A percentile compares a stretch with the other conserved stretches of the same genome.
phyloP scores from a whole-genome alignment of 1,140 invertebrate genomes.

The Platyura marginata region DNA sequence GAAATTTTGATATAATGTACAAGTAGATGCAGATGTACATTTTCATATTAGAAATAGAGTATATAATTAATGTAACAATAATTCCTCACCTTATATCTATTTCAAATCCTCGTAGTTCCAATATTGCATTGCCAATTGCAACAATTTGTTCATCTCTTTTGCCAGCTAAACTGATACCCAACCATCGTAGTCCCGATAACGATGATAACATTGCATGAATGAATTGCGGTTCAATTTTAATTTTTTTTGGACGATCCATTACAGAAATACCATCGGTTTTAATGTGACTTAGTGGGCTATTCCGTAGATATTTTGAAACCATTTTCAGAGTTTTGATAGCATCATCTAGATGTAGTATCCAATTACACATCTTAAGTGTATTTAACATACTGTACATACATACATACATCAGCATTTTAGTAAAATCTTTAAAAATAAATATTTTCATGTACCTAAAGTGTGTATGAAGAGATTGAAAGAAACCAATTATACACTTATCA shows the following conservation, averaged over 20 bases:
- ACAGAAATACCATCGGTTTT: slow-evolving; percentile 8
- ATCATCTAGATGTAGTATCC: slow-evolving; percentile 8
- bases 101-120: slow-evolving; percentile 6
- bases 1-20: too few species aligned
- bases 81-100: slow-evolving; percentile 8
- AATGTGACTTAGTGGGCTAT: slow-evolving; percentile 6
- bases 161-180: slow-evolving; percentile 6
- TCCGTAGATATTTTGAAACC: slow-evolving; percentile 5
- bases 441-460: slow-evolving; percentile 9
- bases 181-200: slow-evolving; percentile 5
- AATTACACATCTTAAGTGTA: slow-evolving; percentile 9
- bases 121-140: slow-evolving; percentile 7
- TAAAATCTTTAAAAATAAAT: too few species aligned
- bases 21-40: too few species aligned
- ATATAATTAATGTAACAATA: too few species aligned
- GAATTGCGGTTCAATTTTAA: slow-evolving; percentile 4
- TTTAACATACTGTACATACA: slow-evolving; percentile 5
- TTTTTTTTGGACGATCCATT: slow-evolving; percentile 7
- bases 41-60: too few species aligned
- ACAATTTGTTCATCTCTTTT: slow-evolving; percentile 8
- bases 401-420: too few species aligned
- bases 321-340: slow-evolving; percentile 6
- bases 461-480: slow-evolving; percentile 6
- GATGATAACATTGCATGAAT: slow-evolving; percentile 5
- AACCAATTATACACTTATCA: slow-evolving; percentile 6